Evolutionary conservation across 1,140 invertebrate species (phyloP).

Genomic region (Magallana ariakensis): DNA sequence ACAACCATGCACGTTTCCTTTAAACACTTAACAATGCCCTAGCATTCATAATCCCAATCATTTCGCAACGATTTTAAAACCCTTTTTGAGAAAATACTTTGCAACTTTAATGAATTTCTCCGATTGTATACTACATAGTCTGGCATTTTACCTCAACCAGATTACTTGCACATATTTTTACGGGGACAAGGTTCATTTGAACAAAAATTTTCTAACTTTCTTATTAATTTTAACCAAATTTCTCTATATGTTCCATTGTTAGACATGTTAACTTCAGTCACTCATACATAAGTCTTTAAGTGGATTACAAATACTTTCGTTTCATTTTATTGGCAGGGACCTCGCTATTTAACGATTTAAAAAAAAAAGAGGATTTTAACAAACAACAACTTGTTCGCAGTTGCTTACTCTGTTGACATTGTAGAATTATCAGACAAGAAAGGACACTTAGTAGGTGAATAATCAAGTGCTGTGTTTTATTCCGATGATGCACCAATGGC

Average conservation of each 20-base stretch:
- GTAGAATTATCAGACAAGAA: slow-evolving; percentile 15
- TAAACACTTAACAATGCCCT: no score
- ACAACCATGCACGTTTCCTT: no score
- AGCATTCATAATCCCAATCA: no score
- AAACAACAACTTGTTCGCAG: background rate
- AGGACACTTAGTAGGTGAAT: background rate
- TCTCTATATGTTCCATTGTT: background rate
- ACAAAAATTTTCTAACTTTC: background rate
- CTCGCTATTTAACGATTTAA: background rate
- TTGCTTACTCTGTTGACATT: slow-evolving; percentile 27
- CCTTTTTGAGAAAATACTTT: no score
- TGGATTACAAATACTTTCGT: slow-evolving; percentile 36
- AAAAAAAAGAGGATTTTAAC: slow-evolving; percentile 10
- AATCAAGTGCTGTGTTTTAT: background rate
- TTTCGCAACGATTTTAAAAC: no score
- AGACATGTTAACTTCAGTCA: slow-evolving; percentile 24
- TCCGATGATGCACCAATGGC: background rate
- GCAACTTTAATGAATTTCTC: background rate
- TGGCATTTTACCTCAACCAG: background rate
- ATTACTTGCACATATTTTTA: background rate
- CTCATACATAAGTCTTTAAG: slow-evolving; percentile 30
- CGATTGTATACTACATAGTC: background rate
- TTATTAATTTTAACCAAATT: slow-evolving; percentile 34
- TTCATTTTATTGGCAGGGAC: slow-evolving; percentile 24
- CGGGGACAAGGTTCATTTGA: slow-evolving; percentile 7